Evolutionary conservation across 2,113 vertebrate genomes (phyloP), one percentile per base, ranked within the genome.

Genomic region (Calidris pygmaea): DNA sequence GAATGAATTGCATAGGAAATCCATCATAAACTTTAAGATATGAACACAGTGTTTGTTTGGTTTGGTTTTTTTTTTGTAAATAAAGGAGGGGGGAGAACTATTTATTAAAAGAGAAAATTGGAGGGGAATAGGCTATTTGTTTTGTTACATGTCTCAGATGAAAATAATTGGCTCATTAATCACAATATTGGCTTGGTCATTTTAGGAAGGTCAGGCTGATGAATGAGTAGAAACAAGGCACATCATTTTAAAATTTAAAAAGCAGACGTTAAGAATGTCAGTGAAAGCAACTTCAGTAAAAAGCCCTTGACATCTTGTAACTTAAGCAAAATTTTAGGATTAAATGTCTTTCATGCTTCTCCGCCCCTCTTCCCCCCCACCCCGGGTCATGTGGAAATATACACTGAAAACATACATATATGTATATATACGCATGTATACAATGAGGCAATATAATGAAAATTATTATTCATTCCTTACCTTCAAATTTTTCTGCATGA

Each of bases 81-180:
- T 68, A 75, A 22, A 39, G 65, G 55, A 66, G 66, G 35, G 41
- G 21, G 7, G 43, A 66, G 3, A 73, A 29, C 45, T 95, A 93
- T 95, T 98, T 98, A 97, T 97, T 96, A 85, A 96, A 96, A 96
- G 87, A 93, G 82, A 96, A 95, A 96, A 98, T 96, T 94, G 95
- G 94, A 96, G 81, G 75, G 90, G 95, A 95, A 96, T 94, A 91
- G 87, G 85, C 94, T 97, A 96, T 98, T 97, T 98, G 86, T 97
- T 98, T 97, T 97, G 81, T 95, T 95, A 56, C 18, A 58, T 92
- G 90, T 98, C 93, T 97, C 74, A 94, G 75, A 82, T 88, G 78
- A 96, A 98, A 98, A 96, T 97, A 98, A 98, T 98, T 98, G 91
- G 87, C 95, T 98, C 97, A 97, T 98, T 98, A 97, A 98, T 98